These are phyloP conservation scores for Rhamphomyia laevipes DNA, from an alignment of 2,888 invertebrate species.

Conservation along the genomic window DNA sequence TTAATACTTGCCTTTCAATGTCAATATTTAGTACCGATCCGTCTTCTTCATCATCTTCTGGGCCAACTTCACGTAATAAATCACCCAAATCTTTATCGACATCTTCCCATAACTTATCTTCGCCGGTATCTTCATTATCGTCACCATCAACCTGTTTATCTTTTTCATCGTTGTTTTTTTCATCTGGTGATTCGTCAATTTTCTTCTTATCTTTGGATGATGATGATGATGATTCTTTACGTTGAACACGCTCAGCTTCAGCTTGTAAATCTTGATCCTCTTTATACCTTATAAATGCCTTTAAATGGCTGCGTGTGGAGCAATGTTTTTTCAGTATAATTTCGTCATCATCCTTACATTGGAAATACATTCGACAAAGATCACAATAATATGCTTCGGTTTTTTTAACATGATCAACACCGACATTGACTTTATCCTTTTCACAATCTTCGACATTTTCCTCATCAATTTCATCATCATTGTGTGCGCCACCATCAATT, in stretches of 20 bases:
- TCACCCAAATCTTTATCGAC: conserved; percentile 73
- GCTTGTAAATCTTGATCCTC: conserved; percentile 62
- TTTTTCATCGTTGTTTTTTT: conserved; percentile 36
- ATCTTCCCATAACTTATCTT: conserved; percentile 68
- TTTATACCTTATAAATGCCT: conserved; percentile 63
- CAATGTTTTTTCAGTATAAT: conserved; percentile 59
- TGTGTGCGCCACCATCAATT: conserved; percentile 50
- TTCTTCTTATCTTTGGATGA: not conserved
- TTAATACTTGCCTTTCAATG: conserved; percentile 40
- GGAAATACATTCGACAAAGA: conserved; percentile 63
- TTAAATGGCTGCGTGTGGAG: conserved; percentile 60
- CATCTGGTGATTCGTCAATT: conserved; percentile 15
- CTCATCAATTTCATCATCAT: conserved; percentile 40
- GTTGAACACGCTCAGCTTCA: conserved; percentile 57
- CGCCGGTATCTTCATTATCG: conserved; percentile 43
- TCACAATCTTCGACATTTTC: conserved; percentile 47
- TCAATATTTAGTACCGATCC: conserved; percentile 41
- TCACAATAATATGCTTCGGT: conserved; percentile 72
- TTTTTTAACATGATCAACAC: conserved; percentile 43
- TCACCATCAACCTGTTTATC: conserved; percentile 11
- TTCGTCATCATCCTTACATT: conserved; percentile 48
- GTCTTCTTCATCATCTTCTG: conserved; percentile 57
- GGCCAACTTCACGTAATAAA: conserved; percentile 55
- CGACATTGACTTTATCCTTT: conserved; percentile 40
- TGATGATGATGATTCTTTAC: conserved; percentile 23